Base-by-base conservation (phyloP, 2,888 invertebrate species). In the Cabera pusaria region DNA sequence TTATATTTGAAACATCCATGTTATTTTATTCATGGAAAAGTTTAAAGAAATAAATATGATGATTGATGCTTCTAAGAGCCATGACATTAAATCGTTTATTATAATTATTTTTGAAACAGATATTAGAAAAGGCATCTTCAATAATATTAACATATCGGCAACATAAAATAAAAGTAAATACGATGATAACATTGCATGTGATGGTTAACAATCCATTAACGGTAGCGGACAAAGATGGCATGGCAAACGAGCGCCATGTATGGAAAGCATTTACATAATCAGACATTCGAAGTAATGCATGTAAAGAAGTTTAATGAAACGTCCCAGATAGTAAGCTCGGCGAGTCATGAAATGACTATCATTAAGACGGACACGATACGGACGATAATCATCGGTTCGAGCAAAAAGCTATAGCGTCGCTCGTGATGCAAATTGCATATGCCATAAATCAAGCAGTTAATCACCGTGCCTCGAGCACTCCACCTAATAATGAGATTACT, bases 361-460 rank as follows among this genome's bases (percentile, higher is more conserved):
- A 88, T 88, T 88, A 88, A 78, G 70, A 61, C 74, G 81, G 80
- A 85, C 86, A 82, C 87, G 86, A 86, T 86, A 84, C 82, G 81
- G 77, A 81, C 79, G 84, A 86, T 87, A 86, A 86, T 86, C 78
- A 85, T 83, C 80, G 75, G 69, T 67, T 77, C 55, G 72, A 64
- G 85, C 78, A 86, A 86, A 86, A 86, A 87, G 79, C 81, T 72
- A 81, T 77, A 69, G 73, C 78, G 77, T 78, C 74, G 69, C 71
- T 70, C 74, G 68, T 71, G 84, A 86, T 86, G 86, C 78, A 86
- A 88, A 87, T 87, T 86, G 86, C 84, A 80, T 71, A 71, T 66
- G 82, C 82, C 74, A 86, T 87, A 88, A 86, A 87, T 87, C 87
- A 88, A 82, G 71, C 65, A 73, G 72, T 76, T 88, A 88, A 87